Base-by-base conservation (phyloP, 2,888 invertebrate genomes). In the Ophraella communa region DNA sequence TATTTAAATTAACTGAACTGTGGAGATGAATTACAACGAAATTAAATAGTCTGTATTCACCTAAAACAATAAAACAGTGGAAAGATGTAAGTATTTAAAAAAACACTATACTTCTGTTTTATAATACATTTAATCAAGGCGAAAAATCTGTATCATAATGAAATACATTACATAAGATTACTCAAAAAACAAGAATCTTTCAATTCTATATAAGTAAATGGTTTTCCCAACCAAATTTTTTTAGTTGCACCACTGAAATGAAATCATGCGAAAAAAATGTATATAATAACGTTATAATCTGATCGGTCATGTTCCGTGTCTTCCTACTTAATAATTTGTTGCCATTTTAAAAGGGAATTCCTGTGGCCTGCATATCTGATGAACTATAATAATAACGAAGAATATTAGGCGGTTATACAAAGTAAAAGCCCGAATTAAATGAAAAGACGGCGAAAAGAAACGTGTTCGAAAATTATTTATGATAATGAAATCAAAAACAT, bases 241-340 rank as follows among this genome's bases (percentile, higher is more conserved):
- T n/a, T 47, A 18, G 44, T 18, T 20, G 18, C 39, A 23, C 21
- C 53, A 21, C n/a, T 54, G 42, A 45, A 44, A 45, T 7, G 24
- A 63, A 57, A 45, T 56, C 60, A 54, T 60, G 59, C 60, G 59
- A 62, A 33, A 33, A 61, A 54, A 61, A 67, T 62, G 51, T 49
- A 51, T 45, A 52, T 54, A 55, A 64, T 57, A 55, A 61, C 49
- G 49, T 47, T 33, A 30, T 44, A 35, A 27, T 42, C 30, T 60
- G 59, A 66, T 61, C 56, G 56, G 54, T 56, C 45, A 42, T 45
- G 45, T 18, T 17, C 30, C 59, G 27, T 52, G 52, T 44, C 56
- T 61, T 52, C 47, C 7, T 14, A 23, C 39, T 42, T 42, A 42
- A 39, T 54, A 54, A 54, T 54, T 42, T 39, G 23, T 54, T 54